phyloP scores from a whole-genome alignment of 2,113 vertebrate species.

The Irena cyanogastra region DNA sequence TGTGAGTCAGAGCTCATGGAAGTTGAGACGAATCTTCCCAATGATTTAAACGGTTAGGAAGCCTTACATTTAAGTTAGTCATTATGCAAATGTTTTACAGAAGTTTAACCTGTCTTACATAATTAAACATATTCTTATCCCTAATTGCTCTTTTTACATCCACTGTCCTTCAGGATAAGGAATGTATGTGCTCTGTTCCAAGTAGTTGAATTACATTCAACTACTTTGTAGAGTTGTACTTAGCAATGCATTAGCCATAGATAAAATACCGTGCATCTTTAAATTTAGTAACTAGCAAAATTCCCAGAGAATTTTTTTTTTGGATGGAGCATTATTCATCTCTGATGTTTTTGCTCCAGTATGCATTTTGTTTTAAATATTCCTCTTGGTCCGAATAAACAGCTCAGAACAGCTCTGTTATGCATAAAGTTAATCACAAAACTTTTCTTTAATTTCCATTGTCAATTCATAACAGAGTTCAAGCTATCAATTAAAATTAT shows the following conservation, averaged over 20 bases:
- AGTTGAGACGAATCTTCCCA: not conserved
- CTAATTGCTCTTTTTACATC: not conserved
- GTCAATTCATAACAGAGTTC: not conserved
- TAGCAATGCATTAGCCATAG: not conserved
- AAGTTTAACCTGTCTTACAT: not conserved
- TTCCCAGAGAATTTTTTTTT: not conserved
- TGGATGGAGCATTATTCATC: not conserved
- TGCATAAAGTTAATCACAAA: not conserved
- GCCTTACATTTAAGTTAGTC: not conserved
- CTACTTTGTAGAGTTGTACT: not conserved
- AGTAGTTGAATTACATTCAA: not conserved
- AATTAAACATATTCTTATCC: not conserved
- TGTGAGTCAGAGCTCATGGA: not conserved
- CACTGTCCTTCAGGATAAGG: not conserved
- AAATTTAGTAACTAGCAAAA: not conserved
- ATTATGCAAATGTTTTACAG: not conserved
- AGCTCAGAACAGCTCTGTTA: not conserved
- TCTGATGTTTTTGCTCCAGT: not conserved
- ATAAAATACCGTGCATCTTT: not conserved
- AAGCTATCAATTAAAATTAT: not conserved
- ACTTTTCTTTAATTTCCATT: not conserved
- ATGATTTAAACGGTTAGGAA: not conserved
- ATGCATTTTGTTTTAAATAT: not conserved
- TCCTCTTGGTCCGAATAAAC: not conserved
- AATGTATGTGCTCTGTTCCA: not conserved